A percentile compares a stretch with the other conserved stretches of the same genome.
phyloP scores from a whole-genome alignment of 92 coral and sea anemone genomes.

The Anthopleura xanthogrammica region DNA sequence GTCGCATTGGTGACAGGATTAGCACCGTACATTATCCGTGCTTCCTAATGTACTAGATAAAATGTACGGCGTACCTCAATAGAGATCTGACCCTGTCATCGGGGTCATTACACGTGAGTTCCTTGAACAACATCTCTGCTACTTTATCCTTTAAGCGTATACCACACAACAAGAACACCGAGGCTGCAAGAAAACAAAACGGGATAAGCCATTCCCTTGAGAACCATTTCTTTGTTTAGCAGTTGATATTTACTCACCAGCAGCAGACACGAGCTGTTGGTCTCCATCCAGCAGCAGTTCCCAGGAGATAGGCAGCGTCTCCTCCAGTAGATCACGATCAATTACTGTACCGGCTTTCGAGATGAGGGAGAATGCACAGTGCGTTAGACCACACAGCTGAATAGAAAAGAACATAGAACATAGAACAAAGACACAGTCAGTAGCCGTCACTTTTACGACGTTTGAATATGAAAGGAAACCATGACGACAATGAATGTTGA shows the following conservation, averaged over 20 bases:
- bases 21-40: no score
- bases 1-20: no score
- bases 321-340: slow-evolving; percentile 74
- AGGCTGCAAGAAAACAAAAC: slow-evolving; percentile 49
- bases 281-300: slow-evolving; percentile 86
- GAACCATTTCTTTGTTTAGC: no score
- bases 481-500: neutral
- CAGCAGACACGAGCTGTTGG: slow-evolving; percentile 94
- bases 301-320: slow-evolving; percentile 96
- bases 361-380: slow-evolving; percentile 93
- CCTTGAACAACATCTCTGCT: slow-evolving; percentile 80
- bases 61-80: slow-evolving; percentile 51
- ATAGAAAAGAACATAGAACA: neutral
- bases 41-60: no score
- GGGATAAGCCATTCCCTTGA: neutral
- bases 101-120: slow-evolving; percentile 77
- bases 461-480: no score
- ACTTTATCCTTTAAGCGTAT: slow-evolving; percentile 81
- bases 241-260: slow-evolving; percentile 51
- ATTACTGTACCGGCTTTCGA: slow-evolving; percentile 94
- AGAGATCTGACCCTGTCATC: slow-evolving; percentile 89
- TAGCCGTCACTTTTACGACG: no score
- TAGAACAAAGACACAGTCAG: neutral
- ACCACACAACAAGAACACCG: slow-evolving; percentile 87
- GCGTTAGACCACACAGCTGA: slow-evolving; percentile 82